A percentile compares a stretch with the other conserved stretches of the same genome.
Conservation (phyloP, 2,888 invertebrate species). For the Drosophila histrio region DNA sequence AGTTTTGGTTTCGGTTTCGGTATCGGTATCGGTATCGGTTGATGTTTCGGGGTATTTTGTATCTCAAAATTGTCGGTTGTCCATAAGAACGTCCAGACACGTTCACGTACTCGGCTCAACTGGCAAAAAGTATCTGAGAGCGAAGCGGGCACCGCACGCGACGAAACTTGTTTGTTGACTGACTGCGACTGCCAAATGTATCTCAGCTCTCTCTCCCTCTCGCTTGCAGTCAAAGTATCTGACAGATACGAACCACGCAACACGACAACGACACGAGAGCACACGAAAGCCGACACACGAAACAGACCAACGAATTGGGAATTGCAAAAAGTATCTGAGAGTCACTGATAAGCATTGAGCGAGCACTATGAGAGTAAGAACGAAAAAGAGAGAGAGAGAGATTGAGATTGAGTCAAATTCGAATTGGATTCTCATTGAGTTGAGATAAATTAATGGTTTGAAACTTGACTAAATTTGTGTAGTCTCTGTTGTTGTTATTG, state of each 20-base stretch:
- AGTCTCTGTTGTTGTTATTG: slow-evolving; percentile 6
- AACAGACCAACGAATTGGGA: slow-evolving; percentile 31
- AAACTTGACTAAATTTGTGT: slow-evolving; percentile 38
- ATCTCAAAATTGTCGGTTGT: slow-evolving; percentile 25
- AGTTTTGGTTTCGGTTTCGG: slow-evolving; percentile 7
- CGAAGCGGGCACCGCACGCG: slow-evolving; percentile 45
- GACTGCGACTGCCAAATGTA: slow-evolving; percentile 15
- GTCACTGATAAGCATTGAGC: slow-evolving; percentile 33
- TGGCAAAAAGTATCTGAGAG: slow-evolving; percentile 65
- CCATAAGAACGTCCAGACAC: slow-evolving; percentile 61
- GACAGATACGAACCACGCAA: neutral
- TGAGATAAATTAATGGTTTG: slow-evolving; percentile 60
- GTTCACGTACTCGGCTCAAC: slow-evolving; percentile 75
- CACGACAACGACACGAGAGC: slow-evolving; percentile 18
- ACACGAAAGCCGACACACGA: slow-evolving; percentile 26
- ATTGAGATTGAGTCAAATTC: slow-evolving; percentile 38
- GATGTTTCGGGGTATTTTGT: slow-evolving; percentile 9
- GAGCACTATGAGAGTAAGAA: neutral
- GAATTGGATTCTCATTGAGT: slow-evolving; percentile 68
- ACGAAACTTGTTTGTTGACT: slow-evolving; percentile 58
- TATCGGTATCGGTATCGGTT: slow-evolving; percentile 10
- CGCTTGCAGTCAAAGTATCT: slow-evolving; percentile 3
- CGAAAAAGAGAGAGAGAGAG: neutral
- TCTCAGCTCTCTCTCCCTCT: slow-evolving; percentile 13
- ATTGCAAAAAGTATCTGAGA: slow-evolving; percentile 42